Evolutionary conservation across 2,888 invertebrate genomes (phyloP), one percentile per base, ranked within the genome.

Genomic region (Callinectes sapidus): DNA sequence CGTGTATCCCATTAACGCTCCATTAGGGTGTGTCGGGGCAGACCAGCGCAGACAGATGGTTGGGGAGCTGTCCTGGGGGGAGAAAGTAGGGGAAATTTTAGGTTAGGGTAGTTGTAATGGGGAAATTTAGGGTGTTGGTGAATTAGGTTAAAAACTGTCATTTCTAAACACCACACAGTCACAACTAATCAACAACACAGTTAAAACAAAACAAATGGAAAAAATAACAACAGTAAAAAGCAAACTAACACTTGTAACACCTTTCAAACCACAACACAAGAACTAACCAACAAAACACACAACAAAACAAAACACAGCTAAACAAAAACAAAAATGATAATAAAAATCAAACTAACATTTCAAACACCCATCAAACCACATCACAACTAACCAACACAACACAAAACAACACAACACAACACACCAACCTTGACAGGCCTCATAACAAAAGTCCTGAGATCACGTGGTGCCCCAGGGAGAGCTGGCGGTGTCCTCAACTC

Each of bases 11-110:
- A 35, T 55, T 6, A 88, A 54, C 3, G 48, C 87, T 0, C 55
- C 39, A 16, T 71, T 87, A 14, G 97, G 96, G 92, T 97, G 96
- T 77, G 96, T 95, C 0, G 99, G 98, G 0, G 97, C 96, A 94
- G 97, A 97, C 99, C 99, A 99, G 10, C 98, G 97, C 95, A 98
- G 97, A 95, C 97, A 89, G 28, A 93, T 85, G 42, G n/a, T 90
- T 10, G 93, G 85, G 48, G 16, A 8, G 42, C 71, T 48, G 48
- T 92, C 91, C 81, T 81, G 18, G 81, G 81, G 81, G 2, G 81
- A 16, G 81, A 35, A 35, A 81, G 35, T 0, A 16, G 81, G 35
- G 1, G 16, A 35, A 32, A 81, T 32, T n/a, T n/a, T 32, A 18
- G 81, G 81, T 32, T 32, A 81, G 81, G 32, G 0, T 23, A 23